These are phyloP conservation scores for Homarus americanus DNA, from an alignment of 1,140 invertebrate genomes.

Conservation along the genomic window DNA sequence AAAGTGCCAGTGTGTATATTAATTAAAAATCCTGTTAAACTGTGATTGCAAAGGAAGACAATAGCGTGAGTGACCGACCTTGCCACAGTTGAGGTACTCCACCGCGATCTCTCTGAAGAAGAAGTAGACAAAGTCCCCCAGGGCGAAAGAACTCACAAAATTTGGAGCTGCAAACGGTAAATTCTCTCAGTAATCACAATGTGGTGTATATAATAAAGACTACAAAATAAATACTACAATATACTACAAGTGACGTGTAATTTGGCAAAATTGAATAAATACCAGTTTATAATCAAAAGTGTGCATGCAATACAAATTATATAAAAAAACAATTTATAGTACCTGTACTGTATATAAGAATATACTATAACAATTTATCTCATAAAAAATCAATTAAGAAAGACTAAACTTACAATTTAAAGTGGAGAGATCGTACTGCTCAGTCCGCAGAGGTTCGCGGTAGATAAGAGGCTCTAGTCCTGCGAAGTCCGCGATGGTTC, in stretches of 20 bases:
- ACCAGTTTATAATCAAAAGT: too few species aligned
- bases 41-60: too few species aligned
- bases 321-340: too few species aligned
- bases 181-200: neutral
- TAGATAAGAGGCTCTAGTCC: conserved; percentile 81
- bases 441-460: conserved; percentile 79
- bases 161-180: conserved; percentile 88
- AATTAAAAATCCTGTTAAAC: too few species aligned
- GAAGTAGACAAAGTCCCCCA: conserved; percentile 96
- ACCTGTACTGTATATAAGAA: too few species aligned
- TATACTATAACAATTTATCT: too few species aligned
- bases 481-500: conserved; percentile 80
- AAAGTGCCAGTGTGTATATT: too few species aligned
- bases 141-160: conserved; percentile 96
- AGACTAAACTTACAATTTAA: conserved; percentile 75
- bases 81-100: conserved; percentile 97
- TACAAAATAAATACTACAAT: too few species aligned
- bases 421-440: conserved; percentile 76
- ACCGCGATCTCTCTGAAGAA: conserved; percentile 98
- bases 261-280: too few species aligned
- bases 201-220: neutral
- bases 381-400: neutral
- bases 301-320: too few species aligned
- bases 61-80: too few species aligned
- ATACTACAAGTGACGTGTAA: too few species aligned